phyloP scores from a whole-genome alignment of 1,140 invertebrate genomes.

The Drosophila tristis region DNA sequence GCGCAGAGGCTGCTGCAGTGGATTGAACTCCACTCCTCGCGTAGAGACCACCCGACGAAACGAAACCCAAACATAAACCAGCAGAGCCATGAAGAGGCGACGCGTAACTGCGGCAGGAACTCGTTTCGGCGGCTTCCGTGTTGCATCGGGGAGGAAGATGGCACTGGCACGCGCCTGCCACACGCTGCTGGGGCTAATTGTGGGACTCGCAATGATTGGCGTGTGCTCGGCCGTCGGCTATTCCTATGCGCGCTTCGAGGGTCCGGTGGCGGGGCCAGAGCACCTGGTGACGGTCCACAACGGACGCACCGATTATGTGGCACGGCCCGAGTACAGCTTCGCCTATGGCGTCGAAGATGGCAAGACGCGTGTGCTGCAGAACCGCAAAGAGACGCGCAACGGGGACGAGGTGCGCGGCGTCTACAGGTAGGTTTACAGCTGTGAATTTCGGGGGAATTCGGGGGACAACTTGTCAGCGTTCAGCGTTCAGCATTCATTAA shows the following conservation, averaged over 20 bases:
- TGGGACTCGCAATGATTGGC: constrained; percentile 46
- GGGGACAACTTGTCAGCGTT: constrained; percentile 40
- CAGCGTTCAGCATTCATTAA: constrained; percentile 44
- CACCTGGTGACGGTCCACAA: constrained; percentile 85
- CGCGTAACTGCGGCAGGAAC: constrained; percentile 47
- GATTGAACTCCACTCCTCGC: constrained; percentile 25
- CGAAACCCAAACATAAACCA: constrained; percentile 14
- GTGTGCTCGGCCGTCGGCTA: constrained; percentile 85
- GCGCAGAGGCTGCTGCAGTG: constrained; percentile 8
- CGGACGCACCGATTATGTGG: constrained; percentile 87
- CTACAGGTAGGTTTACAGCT: constrained; percentile 85
- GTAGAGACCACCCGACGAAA: neutral
- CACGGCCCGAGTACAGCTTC: constrained; percentile 88
- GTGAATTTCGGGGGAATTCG: neutral
- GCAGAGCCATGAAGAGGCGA: constrained; percentile 56
- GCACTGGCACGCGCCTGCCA: constrained; percentile 57
- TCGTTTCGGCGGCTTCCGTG: constrained; percentile 69
- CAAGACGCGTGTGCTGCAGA: constrained; percentile 88
- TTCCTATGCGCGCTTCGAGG: constrained; percentile 88
- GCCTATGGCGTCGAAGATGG: constrained; percentile 89
- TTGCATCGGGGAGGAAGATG: constrained; percentile 39
- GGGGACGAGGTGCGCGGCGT: constrained; percentile 89
- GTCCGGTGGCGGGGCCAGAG: constrained; percentile 87
- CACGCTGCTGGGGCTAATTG: constrained; percentile 46
- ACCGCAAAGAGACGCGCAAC: constrained; percentile 88